Evolutionary conservation across 2,888 invertebrate genomes (phyloP), one percentile per base, ranked within the genome.

Genomic region (Crossocerus cetratus): DNA sequence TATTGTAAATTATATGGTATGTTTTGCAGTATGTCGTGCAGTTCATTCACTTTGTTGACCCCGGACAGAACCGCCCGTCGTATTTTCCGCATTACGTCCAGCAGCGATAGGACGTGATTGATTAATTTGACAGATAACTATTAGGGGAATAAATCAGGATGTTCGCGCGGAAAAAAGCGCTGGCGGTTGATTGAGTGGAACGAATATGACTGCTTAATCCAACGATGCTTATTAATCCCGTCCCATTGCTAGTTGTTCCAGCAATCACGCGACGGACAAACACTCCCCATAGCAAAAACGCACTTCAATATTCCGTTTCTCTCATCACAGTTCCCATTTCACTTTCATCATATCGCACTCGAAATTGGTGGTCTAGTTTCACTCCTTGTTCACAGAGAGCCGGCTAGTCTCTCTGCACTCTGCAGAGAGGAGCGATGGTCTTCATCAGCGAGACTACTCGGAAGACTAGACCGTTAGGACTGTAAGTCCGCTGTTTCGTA

Each of bases 111-210:
- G 16, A 56, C 22, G 61, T 20, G 58, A 55, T 67, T 61, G 67
- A 60, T 67, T 55, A 61, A 61, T 67, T 18, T 55, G 60, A 61
- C 55, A 54, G 55, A 55, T 42, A 42, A 20, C 42, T 67, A 54
- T 42, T n/a, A 44, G 54, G 55, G 32, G 20, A 42, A 61, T 61
- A 67, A 61, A 67, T 67, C 55, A 42, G 61, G 21, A 67, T 67
- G 57, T 65, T 65, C 18, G 58, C 42, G 11, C 4, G 16, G 8
- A 22, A 32, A 23, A 57, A n/a, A 23, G 23, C 11, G n/a, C 13
- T 5, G 8, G 16, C 32, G 4, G 13, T n/a, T 43, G 58, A 59
- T 59, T 43, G 58, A 59, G 16, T 14, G 49, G n/a, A 14, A 59
- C 18, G 14, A 22, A 23, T 23, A 57, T 23, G 49, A 49, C 49